A percentile compares a stretch with the other conserved stretches of the same genome.
Conservation (phyloP, 2,797 vertebrate species). For the Rhinichthys osculus region DNA sequence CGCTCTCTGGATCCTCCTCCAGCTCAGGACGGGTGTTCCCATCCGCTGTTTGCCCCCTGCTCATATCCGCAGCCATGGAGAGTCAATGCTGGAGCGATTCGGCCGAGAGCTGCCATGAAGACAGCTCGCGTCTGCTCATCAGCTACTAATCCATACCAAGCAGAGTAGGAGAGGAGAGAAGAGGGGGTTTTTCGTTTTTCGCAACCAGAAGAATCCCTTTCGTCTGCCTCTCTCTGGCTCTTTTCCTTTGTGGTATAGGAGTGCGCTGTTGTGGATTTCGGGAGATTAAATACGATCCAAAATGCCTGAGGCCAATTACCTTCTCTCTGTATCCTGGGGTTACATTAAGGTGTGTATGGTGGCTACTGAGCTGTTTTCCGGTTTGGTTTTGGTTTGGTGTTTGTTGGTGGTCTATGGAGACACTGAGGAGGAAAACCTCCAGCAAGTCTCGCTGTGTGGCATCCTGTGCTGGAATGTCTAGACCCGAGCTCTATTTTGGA, state of each 20-base stretch:
- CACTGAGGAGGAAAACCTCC: conserved; percentile 31
- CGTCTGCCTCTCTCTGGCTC: conserved; percentile 67
- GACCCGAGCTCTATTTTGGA: conserved; percentile 70
- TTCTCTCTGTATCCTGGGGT: conserved; percentile 98
- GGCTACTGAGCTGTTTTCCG: conserved; percentile 13
- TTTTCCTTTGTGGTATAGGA: conserved; percentile 47
- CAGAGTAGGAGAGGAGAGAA: conserved; percentile 63
- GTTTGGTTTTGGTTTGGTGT: conserved; percentile 42
- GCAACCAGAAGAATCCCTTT: conserved; percentile 69
- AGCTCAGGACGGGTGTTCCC: conserved; percentile 59
- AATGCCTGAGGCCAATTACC: conserved; percentile 99
- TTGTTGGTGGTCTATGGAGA: conserved; percentile 56
- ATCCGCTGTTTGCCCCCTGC: conserved; percentile 42
- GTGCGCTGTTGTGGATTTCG: conserved; percentile 75
- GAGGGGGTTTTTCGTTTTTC: conserved; percentile 62
- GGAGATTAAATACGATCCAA: conserved; percentile 85
- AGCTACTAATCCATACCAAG: conserved; percentile 65
- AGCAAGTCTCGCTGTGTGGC: conserved; percentile 43
- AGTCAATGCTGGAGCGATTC: conserved; percentile 46
- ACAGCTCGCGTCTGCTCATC: conserved; percentile 59
- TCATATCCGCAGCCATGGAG: conserved; percentile 72
- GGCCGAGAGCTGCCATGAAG: conserved; percentile 28
- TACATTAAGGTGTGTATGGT: conserved; percentile 96
- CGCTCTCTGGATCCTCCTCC: conserved; percentile 66
- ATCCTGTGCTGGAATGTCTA: conserved; percentile 61